Percentiles rank a stretch among this genome's conserved stretches.
Conservation (phyloP, 1,140 invertebrate species). For the Drosophila ficusphila region DNA sequence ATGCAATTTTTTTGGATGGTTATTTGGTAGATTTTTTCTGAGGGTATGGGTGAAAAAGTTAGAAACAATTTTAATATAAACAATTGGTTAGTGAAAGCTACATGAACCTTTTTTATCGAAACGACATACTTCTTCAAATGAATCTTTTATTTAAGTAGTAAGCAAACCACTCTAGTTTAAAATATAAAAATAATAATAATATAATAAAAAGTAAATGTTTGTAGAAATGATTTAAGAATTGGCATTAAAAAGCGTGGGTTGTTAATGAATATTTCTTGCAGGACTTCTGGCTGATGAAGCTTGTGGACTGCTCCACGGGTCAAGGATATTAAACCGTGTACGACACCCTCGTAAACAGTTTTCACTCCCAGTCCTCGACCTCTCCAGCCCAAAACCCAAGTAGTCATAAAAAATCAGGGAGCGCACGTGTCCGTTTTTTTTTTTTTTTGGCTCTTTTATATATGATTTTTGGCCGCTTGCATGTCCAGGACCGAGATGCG, state of each 20-base stretch:
- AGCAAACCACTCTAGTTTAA: no score
- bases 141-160: no score
- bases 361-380: not conserved
- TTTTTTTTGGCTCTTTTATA: slow-evolving; percentile 41
- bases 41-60: not conserved
- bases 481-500: slow-evolving; percentile 66
- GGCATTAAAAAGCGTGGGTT: not conserved
- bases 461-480: slow-evolving; percentile 49
- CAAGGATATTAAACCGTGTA: slow-evolving; percentile 47
- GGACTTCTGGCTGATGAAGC: slow-evolving; percentile 31
- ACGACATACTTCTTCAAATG: no score
- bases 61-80: not conserved
- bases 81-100: no score
- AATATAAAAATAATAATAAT: no score
- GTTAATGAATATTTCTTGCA: slow-evolving; percentile 14
- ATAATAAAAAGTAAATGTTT: no score
- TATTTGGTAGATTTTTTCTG: slow-evolving; percentile 12
- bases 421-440: slow-evolving; percentile 51
- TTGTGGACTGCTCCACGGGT: slow-evolving; percentile 29
- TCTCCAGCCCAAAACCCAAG: not conserved
- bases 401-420: slow-evolving; percentile 54
- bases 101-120: no score
- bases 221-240: not conserved
- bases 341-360: slow-evolving; percentile 44
- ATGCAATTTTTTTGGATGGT: slow-evolving; percentile 25